Evolutionary conservation across 2,797 vertebrate genomes (phyloP).

Genomic region (Acipenser transmontanus): DNA sequence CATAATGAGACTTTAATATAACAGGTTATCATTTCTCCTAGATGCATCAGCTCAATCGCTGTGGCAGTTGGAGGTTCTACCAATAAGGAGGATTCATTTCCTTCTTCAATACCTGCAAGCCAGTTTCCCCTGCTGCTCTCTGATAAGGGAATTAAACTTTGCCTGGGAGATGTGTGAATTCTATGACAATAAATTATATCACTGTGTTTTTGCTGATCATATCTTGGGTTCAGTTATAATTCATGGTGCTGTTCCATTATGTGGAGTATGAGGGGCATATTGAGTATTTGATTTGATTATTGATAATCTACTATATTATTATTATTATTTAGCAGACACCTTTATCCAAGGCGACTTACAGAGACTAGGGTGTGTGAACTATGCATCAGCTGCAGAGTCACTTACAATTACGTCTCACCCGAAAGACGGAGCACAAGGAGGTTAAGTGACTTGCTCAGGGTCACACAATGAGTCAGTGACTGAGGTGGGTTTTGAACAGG

Average conservation of each 20-base stretch:
- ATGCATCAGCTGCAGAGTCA: too few relatives aligned
- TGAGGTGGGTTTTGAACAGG: too few relatives aligned
- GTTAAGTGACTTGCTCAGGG: too few relatives aligned
- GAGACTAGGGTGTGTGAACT: too few relatives aligned
- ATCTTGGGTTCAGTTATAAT: not conserved
- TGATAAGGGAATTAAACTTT: conserved; percentile 4
- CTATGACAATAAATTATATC: conserved; percentile 2
- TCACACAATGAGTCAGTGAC: too few relatives aligned
- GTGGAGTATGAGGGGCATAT: not conserved
- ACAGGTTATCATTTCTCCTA: conserved; percentile 3
- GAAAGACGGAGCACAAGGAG: too few relatives aligned
- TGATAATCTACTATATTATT: not conserved
- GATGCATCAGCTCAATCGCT: conserved; percentile 1
- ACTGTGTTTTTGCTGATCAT: not conserved
- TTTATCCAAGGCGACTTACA: too few relatives aligned
- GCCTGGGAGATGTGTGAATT: conserved; percentile 3
- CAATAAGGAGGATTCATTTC: conserved; percentile 11
- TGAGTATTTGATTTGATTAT: not conserved
- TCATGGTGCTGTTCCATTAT: not conserved
- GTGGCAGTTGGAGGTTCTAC: conserved; percentile 6
- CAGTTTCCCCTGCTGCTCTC: conserved; percentile 7
- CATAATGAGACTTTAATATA: conserved; percentile 14
- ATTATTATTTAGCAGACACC: too few relatives aligned
- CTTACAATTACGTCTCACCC: too few relatives aligned
- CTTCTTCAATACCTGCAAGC: conserved; percentile 2